phyloP scores from a whole-genome alignment of 2,113 vertebrate genomes.

The Quiscalus mexicanus region DNA sequence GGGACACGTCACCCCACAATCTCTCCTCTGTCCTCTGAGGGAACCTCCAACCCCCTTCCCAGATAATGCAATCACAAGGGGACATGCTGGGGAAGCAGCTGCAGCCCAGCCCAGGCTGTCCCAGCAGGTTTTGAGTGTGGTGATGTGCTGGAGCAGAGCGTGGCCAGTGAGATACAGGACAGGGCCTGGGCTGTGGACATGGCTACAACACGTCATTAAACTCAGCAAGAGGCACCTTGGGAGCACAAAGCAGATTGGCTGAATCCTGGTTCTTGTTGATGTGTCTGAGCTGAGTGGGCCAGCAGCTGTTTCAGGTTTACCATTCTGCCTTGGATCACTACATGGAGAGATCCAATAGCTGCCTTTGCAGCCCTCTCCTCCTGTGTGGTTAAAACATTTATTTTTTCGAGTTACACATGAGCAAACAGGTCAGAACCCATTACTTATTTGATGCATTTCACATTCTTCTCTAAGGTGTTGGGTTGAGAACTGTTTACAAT shows the following conservation, averaged over 20 bases:
- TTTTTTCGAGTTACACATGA: background rate
- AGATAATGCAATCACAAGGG: accelerated
- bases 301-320: background rate
- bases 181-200: background rate
- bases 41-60: background rate
- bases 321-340: background rate
- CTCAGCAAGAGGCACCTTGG: background rate
- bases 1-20: background rate
- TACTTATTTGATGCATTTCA: background rate
- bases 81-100: background rate
- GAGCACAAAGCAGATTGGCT: background rate
- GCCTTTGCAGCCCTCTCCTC: background rate
- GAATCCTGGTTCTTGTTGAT: background rate
- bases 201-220: background rate
- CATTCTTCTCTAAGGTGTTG: background rate
- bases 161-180: background rate
- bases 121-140: background rate
- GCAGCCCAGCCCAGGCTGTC: background rate
- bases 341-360: background rate
- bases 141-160: background rate
- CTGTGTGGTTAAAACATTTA: background rate
- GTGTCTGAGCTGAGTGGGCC: background rate
- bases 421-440: background rate
- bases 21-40: background rate
- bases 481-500: background rate